Evolutionary conservation across 2,113 vertebrate species (phyloP).

Genomic region (Hyperopisus bebe): DNA sequence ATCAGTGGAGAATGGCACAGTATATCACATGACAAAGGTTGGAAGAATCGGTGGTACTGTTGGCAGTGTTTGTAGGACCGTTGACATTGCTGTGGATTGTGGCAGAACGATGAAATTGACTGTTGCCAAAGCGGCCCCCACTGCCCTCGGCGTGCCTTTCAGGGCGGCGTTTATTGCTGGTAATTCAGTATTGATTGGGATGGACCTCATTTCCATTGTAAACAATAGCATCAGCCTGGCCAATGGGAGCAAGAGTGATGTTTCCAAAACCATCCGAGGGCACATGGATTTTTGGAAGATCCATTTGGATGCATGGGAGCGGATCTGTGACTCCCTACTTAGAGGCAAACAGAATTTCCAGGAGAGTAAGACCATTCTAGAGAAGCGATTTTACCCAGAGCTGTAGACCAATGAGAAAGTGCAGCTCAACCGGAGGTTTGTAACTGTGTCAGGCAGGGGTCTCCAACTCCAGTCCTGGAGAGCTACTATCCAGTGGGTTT

Average conservation of each 20-base stretch:
- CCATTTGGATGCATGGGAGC: constrained; percentile 36
- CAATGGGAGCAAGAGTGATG: constrained; percentile 40
- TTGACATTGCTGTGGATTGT: constrained; percentile 32
- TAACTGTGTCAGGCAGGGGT: too few species aligned
- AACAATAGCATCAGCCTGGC: constrained; percentile 41
- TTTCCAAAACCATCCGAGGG: constrained; percentile 33
- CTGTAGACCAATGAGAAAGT: not conserved
- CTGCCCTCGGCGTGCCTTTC: constrained; percentile 31
- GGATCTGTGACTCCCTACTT: constrained; percentile 20
- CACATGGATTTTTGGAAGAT: constrained; percentile 34
- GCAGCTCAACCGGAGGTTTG: not conserved
- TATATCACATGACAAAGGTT: not conserved
- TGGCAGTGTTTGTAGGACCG: constrained; percentile 18
- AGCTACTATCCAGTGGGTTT: too few species aligned
- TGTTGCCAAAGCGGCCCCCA: constrained; percentile 36
- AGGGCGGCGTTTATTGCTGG: constrained; percentile 34
- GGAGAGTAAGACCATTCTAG: constrained; percentile 23
- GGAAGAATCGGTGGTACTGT: not conserved
- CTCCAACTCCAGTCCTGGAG: too few species aligned
- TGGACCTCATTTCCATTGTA: constrained; percentile 45
- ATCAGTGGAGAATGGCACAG: not conserved
- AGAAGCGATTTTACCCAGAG: constrained; percentile 26
- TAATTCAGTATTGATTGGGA: constrained; percentile 41
- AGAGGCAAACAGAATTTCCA: constrained; percentile 29
- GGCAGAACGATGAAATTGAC: too few species aligned